A percentile compares a stretch with the other conserved stretches of the same genome.
Conservation (phyloP, 2,888 invertebrate species). For the Rhopalosiphum nymphaeae region DNA sequence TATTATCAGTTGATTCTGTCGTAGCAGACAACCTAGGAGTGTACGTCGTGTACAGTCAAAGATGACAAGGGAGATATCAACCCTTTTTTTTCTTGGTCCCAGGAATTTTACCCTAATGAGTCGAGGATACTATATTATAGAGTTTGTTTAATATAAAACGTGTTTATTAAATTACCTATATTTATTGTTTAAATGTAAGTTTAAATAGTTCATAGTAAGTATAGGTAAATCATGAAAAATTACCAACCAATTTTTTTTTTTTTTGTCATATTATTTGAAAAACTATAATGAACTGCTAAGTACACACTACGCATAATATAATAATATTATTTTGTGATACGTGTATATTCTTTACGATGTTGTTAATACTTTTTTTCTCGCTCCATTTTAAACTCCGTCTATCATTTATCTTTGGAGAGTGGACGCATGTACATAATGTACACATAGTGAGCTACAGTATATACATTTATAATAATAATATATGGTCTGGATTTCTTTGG, state of each 20-base stretch:
- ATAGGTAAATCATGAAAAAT: not conserved
- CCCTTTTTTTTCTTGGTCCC: not conserved
- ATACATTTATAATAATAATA: not conserved
- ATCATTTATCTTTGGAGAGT: conserved; percentile 5
- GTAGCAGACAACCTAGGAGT: not conserved
- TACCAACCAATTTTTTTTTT: not conserved
- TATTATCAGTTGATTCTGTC: not conserved
- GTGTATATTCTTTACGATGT: not conserved
- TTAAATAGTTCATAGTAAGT: not conserved
- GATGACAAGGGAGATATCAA: not conserved
- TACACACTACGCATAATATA: not conserved
- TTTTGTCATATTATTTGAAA: not conserved
- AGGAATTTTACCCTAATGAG: not conserved
- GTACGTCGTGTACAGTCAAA: not conserved
- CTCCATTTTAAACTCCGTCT: not conserved
- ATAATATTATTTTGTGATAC: not conserved
- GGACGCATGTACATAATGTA: not conserved
- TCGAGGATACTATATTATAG: not conserved
- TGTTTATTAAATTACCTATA: not conserved
- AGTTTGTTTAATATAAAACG: not conserved
- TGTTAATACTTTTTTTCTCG: not conserved
- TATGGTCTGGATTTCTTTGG: not conserved
- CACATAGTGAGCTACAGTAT: not conserved
- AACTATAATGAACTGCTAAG: not conserved
- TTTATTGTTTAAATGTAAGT: not conserved